Evolutionary conservation across 2,888 invertebrate genomes (phyloP).

Genomic region (Pomacea canaliculata): DNA sequence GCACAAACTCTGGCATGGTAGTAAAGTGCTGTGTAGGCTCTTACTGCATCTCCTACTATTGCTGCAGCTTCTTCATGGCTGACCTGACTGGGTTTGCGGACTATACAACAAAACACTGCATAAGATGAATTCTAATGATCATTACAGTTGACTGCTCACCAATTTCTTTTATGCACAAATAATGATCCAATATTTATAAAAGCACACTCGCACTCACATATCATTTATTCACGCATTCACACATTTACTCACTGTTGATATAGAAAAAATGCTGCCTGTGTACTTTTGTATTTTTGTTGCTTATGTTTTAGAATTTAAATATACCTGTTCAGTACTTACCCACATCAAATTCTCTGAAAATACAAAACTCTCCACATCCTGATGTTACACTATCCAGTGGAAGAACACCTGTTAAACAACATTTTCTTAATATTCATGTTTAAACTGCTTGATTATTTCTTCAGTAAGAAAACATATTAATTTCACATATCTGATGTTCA

Average conservation of each 20-base stretch:
- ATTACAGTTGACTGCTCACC: no score
- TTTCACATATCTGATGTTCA: no score
- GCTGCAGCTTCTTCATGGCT: conserved; percentile 71
- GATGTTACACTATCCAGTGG: conserved; percentile 69
- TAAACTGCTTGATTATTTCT: no score
- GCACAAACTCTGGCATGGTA: conserved; percentile 69
- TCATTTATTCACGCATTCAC: no score
- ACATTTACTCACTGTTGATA: no score
- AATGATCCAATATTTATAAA: no score
- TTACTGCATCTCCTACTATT: conserved; percentile 70
- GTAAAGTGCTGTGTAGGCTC: conserved; percentile 71
- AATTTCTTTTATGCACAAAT: no score
- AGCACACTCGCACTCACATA: not conserved
- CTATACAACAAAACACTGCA: conserved; percentile 44
- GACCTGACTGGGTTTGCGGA: conserved; percentile 68
- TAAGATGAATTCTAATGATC: not conserved
- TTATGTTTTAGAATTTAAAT: no score
- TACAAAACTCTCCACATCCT: conserved; percentile 70
- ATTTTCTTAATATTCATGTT: not conserved
- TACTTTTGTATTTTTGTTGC: no score
- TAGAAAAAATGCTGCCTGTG: no score
- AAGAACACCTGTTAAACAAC: conserved; percentile 65
- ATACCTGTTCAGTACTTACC: conserved; percentile 56
- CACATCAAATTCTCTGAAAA: conserved; percentile 70
- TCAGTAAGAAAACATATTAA: no score